phyloP scores from a whole-genome alignment of 1,140 invertebrate species.

The Chionoecetes opilio region DNA sequence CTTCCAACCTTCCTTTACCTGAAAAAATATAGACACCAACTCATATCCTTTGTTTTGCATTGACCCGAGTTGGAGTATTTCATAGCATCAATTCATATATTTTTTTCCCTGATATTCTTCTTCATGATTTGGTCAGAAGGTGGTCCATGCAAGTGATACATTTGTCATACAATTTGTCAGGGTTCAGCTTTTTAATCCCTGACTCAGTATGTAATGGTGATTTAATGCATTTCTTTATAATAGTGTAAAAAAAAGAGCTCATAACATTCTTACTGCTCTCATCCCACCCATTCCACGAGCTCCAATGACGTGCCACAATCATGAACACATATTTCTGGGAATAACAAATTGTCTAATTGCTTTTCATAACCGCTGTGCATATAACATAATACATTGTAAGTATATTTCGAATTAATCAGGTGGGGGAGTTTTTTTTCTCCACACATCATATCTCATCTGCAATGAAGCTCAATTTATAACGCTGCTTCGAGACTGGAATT shows the following conservation, averaged over 20 bases:
- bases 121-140: not conserved
- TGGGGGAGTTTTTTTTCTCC: too few relatives aligned
- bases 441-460: too few relatives aligned
- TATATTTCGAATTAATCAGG: too few relatives aligned
- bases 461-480: too few relatives aligned
- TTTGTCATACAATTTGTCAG: not conserved
- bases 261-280: not conserved
- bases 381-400: too few relatives aligned
- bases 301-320: not conserved
- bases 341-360: not conserved
- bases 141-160: not conserved
- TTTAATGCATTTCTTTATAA: not conserved
- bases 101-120: not conserved
- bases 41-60: too few relatives aligned
- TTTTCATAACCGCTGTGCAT: not conserved
- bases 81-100: not conserved
- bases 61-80: not conserved
- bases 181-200: not conserved
- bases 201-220: not conserved
- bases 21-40: too few relatives aligned
- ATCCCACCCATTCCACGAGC: not conserved
- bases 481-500: too few relatives aligned
- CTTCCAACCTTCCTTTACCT: not conserved
- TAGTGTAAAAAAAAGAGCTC: not conserved
- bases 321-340: not conserved